These are phyloP conservation scores for Panulirus ornatus DNA, from an alignment of 1,140 invertebrate genomes.

Conservation along the genomic window DNA sequence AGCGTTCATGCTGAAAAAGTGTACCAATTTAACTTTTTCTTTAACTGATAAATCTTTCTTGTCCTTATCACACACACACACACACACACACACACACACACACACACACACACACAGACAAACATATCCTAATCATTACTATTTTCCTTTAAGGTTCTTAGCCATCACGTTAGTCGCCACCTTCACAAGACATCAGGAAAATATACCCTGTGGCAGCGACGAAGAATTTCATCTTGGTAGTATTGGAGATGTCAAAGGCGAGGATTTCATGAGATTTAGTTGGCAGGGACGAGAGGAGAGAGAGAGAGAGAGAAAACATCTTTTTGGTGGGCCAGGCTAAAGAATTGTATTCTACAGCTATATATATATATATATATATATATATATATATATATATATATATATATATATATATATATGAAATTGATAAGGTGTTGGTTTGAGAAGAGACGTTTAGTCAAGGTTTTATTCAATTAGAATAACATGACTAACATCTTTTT, in stretches of 20 bases:
- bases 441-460: no score
- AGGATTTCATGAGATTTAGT: slow-evolving; percentile 45
- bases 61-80: slow-evolving; percentile 26
- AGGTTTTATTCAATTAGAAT: no score
- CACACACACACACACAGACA: slow-evolving; percentile 17
- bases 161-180: neutral
- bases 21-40: no score
- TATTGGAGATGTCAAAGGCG: slow-evolving; percentile 43
- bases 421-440: no score
- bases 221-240: slow-evolving; percentile 8
- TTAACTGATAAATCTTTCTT: no score
- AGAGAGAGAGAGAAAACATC: slow-evolving; percentile 3
- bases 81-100: slow-evolving; percentile 26
- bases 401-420: neutral
- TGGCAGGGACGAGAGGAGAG: slow-evolving; percentile 9
- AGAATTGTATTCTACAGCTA: neutral
- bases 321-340: neutral
- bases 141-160: neutral
- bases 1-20: no score
- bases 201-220: neutral
- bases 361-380: neutral
- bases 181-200: neutral
- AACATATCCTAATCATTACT: neutral
- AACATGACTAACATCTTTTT: no score
- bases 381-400: neutral